A percentile compares a stretch with the other conserved stretches of the same genome.
These are phyloP conservation scores for Smittia sp. DNA, from an alignment of 2,888 invertebrate species.

Conservation along the genomic window DNA sequence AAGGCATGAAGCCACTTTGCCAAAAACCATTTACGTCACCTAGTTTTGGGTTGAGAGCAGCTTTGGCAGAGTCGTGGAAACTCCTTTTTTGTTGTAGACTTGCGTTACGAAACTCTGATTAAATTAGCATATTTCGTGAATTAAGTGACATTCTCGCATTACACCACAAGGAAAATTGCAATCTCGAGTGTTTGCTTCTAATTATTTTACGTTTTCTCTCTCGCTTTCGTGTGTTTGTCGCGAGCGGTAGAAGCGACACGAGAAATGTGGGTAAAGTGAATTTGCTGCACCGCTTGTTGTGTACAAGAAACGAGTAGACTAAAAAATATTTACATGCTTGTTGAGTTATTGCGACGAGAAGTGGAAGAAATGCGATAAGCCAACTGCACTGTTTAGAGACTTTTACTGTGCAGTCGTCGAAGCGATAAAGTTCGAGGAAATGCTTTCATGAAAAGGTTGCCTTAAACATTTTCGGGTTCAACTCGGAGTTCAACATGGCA, in stretches of 20 bases:
- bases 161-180: not conserved
- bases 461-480: too few species aligned
- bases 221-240: not conserved
- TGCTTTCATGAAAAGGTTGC: too few species aligned
- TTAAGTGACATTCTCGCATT: slow-evolving; percentile 30
- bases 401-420: not conserved
- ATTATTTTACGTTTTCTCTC: slow-evolving; percentile 27
- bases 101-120: slow-evolving; percentile 1
- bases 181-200: slow-evolving; percentile 22
- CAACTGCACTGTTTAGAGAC: slow-evolving; percentile 6
- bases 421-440: not conserved
- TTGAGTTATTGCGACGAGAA: slow-evolving; percentile 11
- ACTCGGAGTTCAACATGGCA: not conserved
- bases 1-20: slow-evolving; percentile 37
- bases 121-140: slow-evolving; percentile 39
- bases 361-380: slow-evolving; percentile 10
- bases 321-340: slow-evolving; percentile 18
- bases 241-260: not conserved
- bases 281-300: not conserved
- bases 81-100: not conserved
- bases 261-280: slow-evolving; percentile 22
- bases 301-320: not conserved
- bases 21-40: slow-evolving; percentile 35
- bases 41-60: not conserved
- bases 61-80: not conserved